A percentile compares a stretch with the other conserved stretches of the same genome.
These are phyloP conservation scores for Sebastes kiyomatsui DNA, from an alignment of 2,797 vertebrate genomes.

Conservation along the genomic window DNA sequence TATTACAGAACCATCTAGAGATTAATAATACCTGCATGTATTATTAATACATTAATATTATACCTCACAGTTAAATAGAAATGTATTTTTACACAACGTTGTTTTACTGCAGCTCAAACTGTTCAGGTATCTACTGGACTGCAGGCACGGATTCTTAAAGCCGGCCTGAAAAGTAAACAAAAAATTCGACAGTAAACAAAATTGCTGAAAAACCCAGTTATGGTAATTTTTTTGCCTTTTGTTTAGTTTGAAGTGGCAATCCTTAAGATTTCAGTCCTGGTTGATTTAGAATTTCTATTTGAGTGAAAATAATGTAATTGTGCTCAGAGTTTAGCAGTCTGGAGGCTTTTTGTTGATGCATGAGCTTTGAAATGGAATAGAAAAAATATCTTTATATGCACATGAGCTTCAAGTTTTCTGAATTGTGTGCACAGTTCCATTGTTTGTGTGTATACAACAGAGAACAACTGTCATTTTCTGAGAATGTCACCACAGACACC, in stretches of 20 bases:
- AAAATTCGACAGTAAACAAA: background rate
- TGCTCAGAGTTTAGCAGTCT: too few relatives aligned
- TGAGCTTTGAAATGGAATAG: too few relatives aligned
- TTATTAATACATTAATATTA: slow-evolving; percentile 59
- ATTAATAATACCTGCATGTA: slow-evolving; percentile 46
- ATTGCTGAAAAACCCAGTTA: background rate
- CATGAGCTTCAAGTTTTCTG: too few relatives aligned
- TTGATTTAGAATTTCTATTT: too few relatives aligned
- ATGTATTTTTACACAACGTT: slow-evolving; percentile 26
- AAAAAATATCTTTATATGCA: too few relatives aligned
- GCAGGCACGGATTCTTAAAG: background rate
- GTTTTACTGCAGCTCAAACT: slow-evolving; percentile 26
- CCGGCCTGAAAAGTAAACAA: background rate
- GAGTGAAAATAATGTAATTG: too few relatives aligned
- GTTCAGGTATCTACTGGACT: background rate
- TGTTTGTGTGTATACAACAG: too few relatives aligned
- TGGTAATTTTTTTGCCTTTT: background rate
- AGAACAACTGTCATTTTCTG: too few relatives aligned
- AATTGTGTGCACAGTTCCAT: too few relatives aligned
- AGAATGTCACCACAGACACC: too few relatives aligned
- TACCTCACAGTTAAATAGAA: slow-evolving; percentile 32
- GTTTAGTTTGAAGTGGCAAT: background rate
- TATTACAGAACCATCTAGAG: slow-evolving; percentile 47
- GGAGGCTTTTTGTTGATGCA: too few relatives aligned
- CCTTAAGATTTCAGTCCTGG: too few relatives aligned